Evolutionary conservation across 2,113 vertebrate genomes (phyloP), one percentile per base, ranked within the genome.

Genomic region (Gymnorhina tibicen): DNA sequence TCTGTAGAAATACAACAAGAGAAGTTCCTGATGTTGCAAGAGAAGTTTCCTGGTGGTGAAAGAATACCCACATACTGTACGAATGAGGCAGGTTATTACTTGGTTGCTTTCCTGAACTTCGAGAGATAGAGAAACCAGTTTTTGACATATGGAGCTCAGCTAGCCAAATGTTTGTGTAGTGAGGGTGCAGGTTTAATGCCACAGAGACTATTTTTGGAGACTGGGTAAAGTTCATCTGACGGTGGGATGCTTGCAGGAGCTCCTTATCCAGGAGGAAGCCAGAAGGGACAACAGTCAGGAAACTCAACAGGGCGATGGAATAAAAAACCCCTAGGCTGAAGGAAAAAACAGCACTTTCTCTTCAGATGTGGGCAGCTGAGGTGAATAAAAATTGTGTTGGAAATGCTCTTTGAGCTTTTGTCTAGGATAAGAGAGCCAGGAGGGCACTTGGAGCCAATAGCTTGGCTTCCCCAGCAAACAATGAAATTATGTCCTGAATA

Each of bases 291-390:
- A 37, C 62, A 75, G 50, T 76, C 69, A 77, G 69, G 62, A 95
- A 91, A 81, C 22, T 16, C 83, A 85, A 63, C 23, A 15, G 86
- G 50, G 33, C 19, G 32, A 50, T 22, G n/a, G 80, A 68, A 73
- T 3, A 7, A 91, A 89, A 85, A 87, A 35, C 0, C 3, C 37
- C 35, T 41, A 66, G 47, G n/a, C 15, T 85, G 66, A 89, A 72
- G 37, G 70, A 68, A 90, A 70, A 15, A 73, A 14, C 42, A 58
- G 37, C 42, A 24, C 24, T 89, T 76, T 46, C 4, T 21, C 89
- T 92, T 93, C 74, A 95, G 86, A 87, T 95, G 85, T 86, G 75
- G 88, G 63, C 59, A 89, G 75, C 69, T 89, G 94, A 95, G 78
- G 73, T 89, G 75, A 72, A 93, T 79, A 70, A 83, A 80, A 53